Conservation (phyloP, 2,888 invertebrate species). For the Cheilosia grossa region DNA sequence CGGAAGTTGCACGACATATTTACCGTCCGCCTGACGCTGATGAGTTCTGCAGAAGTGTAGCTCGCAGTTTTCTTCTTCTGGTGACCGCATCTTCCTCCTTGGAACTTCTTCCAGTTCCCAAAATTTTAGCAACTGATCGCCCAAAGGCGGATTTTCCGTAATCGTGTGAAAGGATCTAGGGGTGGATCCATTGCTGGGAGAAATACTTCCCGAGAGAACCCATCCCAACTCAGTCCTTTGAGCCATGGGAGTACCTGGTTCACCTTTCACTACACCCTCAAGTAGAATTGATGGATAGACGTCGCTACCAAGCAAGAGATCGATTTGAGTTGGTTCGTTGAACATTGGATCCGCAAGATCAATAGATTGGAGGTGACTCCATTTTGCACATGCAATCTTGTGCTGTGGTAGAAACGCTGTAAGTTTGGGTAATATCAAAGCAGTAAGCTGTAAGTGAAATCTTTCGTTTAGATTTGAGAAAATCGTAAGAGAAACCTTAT, state of each 20-base stretch:
- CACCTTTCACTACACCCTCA: background rate
- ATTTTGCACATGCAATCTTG: background rate
- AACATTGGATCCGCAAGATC: conserved; percentile 3
- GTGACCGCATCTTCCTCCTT: background rate
- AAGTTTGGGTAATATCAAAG: background rate
- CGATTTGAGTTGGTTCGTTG: conserved; percentile 4
- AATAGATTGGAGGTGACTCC: conserved; percentile 17
- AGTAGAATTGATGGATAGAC: conserved; percentile 4
- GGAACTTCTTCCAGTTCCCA: conserved; percentile 3
- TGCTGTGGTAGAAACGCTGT: background rate
- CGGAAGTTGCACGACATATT: background rate
- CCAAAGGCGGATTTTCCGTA: background rate
- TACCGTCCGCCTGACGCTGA: background rate
- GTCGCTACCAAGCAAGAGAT: conserved; percentile 10
- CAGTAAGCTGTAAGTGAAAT: background rate
- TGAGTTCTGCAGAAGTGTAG: conserved; percentile 10
- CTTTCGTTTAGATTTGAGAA: background rate
- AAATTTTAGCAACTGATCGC: background rate
- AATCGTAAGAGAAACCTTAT: background rate
- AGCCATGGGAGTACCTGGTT: conserved; percentile 12
- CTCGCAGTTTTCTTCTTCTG: conserved; percentile 2
- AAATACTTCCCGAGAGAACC: background rate
- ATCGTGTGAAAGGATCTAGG: conserved; percentile 1
- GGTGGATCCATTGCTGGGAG: no score
- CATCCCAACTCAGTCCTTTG: conserved; percentile 22